phyloP scores from a whole-genome alignment of 2,797 vertebrate species.

The Chloroceryle amazona region DNA sequence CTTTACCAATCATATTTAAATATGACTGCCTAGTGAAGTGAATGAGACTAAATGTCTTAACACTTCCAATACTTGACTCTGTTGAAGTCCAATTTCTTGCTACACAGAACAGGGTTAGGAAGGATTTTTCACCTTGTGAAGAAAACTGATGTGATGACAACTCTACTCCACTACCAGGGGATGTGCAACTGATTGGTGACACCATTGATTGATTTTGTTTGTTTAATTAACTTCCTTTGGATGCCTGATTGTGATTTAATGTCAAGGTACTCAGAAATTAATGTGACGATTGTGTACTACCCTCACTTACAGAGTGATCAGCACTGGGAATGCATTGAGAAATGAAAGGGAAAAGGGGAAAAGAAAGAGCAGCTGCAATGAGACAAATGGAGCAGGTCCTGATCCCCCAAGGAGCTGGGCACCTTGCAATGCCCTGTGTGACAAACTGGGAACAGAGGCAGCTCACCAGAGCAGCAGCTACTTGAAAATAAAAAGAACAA shows the following conservation, averaged over 20 bases:
- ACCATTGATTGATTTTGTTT: neutral
- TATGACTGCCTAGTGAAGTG: neutral
- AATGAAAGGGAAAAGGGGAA: neutral
- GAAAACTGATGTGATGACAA: neutral
- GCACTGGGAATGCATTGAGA: neutral
- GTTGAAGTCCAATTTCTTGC: neutral
- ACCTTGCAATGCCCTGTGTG: rapidly evolving
- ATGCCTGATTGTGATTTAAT: neutral
- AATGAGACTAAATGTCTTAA: neutral
- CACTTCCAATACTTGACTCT: neutral
- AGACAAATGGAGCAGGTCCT: neutral
- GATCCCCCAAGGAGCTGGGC: neutral
- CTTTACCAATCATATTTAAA: neutral
- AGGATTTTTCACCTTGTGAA: neutral
- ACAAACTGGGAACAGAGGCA: neutral
- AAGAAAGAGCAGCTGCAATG: neutral
- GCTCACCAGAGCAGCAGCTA: neutral
- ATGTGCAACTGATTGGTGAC: neutral
- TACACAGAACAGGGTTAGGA: neutral
- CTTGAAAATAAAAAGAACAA: neutral
- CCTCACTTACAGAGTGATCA: neutral
- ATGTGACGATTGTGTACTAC: neutral
- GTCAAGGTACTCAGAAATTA: neutral
- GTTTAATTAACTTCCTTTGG: neutral
- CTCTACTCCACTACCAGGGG: neutral